Conservation (phyloP, 2,888 invertebrate genomes). For the Pseudanteris insignis region DNA sequence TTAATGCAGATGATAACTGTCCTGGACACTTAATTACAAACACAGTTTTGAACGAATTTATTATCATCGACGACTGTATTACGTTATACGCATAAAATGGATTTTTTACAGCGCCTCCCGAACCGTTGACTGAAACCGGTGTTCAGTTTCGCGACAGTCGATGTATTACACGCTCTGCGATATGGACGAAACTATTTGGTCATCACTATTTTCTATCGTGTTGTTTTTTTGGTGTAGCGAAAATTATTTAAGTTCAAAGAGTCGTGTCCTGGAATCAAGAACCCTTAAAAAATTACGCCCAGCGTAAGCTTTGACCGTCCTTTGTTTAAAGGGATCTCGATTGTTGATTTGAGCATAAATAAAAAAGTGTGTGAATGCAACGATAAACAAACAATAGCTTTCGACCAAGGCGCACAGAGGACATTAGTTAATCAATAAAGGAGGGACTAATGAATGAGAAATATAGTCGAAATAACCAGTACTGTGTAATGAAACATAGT, state of each 20-base stretch:
- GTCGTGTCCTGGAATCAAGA: slow-evolving; percentile 26
- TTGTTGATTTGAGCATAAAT: slow-evolving; percentile 30
- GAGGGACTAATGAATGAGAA: slow-evolving; percentile 30
- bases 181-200: no score
- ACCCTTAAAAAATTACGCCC: slow-evolving; percentile 17
- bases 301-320: slow-evolving; percentile 6
- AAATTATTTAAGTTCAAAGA: slow-evolving; percentile 20
- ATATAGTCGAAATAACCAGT: slow-evolving; percentile 67
- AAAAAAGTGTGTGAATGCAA: slow-evolving; percentile 39
- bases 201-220: neutral
- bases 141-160: no score
- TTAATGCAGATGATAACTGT: no score
- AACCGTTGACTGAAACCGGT: no score
- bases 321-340: slow-evolving; percentile 34
- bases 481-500: slow-evolving; percentile 67
- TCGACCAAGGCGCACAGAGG: slow-evolving; percentile 32
- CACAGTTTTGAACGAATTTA: no score
- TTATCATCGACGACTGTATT: no score
- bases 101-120: no score
- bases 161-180: neutral
- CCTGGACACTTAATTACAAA: no score
- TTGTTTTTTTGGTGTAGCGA: slow-evolving; percentile 18
- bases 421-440: no score
- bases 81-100: no score
- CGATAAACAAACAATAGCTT: slow-evolving; percentile 45